These are phyloP conservation scores for Phaedon cochleariae DNA, from an alignment of 2,888 invertebrate genomes.

Conservation along the genomic window DNA sequence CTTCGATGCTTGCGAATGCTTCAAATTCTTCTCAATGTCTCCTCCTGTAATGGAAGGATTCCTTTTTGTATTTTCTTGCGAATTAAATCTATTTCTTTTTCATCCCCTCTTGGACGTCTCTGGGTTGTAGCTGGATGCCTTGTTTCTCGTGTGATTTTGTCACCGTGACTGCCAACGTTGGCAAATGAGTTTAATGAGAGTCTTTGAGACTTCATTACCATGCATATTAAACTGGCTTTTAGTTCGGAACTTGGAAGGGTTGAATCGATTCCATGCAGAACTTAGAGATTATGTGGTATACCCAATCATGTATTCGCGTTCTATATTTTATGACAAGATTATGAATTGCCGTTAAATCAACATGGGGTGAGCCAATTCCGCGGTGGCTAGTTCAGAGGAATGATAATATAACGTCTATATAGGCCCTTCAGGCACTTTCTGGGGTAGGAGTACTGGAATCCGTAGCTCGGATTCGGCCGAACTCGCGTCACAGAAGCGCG, in stretches of 20 bases:
- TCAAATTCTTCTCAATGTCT: too few species aligned
- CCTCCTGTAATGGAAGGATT: too few species aligned
- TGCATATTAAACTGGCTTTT: conserved; percentile 25
- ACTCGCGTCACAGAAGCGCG: too few species aligned
- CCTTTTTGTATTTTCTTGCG: too few species aligned
- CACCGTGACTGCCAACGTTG: conserved; percentile 12
- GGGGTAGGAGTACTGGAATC: too few species aligned
- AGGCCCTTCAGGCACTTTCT: too few species aligned
- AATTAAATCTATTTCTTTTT: too few species aligned
- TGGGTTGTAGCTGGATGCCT: background rate
- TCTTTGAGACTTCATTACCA: conserved; percentile 26
- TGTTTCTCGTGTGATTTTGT: conserved; percentile 14
- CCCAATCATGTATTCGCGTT: background rate
- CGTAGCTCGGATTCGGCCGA: too few species aligned
- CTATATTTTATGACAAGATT: background rate
- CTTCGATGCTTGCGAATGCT: too few species aligned
- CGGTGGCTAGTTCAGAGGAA: too few species aligned
- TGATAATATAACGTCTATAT: too few species aligned
- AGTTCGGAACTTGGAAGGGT: conserved; percentile 2
- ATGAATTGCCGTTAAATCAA: background rate
- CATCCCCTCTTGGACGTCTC: background rate
- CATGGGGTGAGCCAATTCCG: too few species aligned
- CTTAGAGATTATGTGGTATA: background rate
- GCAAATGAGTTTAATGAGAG: conserved; percentile 28
- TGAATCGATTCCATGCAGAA: background rate